Evolutionary conservation across 1,140 invertebrate species (phyloP).

Genomic region (Micrasema minimum): DNA sequence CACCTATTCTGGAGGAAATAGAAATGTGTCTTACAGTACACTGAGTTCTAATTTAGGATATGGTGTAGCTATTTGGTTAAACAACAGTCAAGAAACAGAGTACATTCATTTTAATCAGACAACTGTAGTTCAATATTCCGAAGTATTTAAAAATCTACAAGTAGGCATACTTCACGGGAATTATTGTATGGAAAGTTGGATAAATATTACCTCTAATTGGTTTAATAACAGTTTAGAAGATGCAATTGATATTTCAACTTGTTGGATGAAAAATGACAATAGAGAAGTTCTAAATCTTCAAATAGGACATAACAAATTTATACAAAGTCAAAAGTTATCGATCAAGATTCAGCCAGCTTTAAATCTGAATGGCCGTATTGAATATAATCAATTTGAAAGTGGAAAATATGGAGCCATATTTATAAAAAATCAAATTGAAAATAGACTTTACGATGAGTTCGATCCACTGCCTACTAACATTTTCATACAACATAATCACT

Average conservation of each 20-base stretch:
- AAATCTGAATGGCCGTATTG: slow-evolving; percentile 82
- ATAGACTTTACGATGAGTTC: slow-evolving; percentile 76
- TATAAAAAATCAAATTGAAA: slow-evolving; percentile 83
- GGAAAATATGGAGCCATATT: slow-evolving; percentile 86
- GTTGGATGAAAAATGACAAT: slow-evolving; percentile 73
- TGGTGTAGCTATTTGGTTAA: slow-evolving; percentile 89
- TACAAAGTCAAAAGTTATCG: slow-evolving; percentile 79
- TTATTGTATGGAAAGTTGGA: slow-evolving; percentile 77
- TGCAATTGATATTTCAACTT: slow-evolving; percentile 81
- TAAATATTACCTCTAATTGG: slow-evolving; percentile 89
- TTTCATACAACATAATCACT: slow-evolving; percentile 88
- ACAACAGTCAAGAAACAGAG: slow-evolving; percentile 85
- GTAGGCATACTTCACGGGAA: slow-evolving; percentile 86
- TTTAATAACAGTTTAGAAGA: slow-evolving; percentile 82
- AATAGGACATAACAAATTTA: slow-evolving; percentile 88
- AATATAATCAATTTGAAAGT: slow-evolving; percentile 88
- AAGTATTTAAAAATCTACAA: slow-evolving; percentile 85
- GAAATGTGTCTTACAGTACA: slow-evolving; percentile 86
- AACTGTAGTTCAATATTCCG: slow-evolving; percentile 87
- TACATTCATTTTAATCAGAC: slow-evolving; percentile 84
- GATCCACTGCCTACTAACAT: slow-evolving; percentile 77
- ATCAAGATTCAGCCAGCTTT: slow-evolving; percentile 86
- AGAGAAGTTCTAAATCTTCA: slow-evolving; percentile 73
- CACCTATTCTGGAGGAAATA: slow-evolving; percentile 89
- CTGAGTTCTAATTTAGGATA: slow-evolving; percentile 84